phyloP scores from a whole-genome alignment of 2,113 vertebrate genomes.

The Zeus faber region DNA sequence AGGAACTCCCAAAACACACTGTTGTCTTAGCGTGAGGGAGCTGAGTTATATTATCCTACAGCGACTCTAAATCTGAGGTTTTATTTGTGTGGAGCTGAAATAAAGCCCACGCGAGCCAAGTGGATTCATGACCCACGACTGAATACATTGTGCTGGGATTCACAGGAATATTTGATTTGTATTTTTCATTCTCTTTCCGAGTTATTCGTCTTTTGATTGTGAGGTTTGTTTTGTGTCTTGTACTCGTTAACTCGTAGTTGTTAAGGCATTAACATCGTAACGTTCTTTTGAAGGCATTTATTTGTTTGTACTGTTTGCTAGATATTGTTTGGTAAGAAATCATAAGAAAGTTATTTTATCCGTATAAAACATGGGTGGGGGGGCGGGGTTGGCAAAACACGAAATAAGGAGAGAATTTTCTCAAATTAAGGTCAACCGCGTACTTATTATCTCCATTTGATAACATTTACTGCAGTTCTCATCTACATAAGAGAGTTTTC shows the following conservation, averaged over 20 bases:
- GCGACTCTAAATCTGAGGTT: conserved; percentile 25
- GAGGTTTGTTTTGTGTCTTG: conserved; percentile 4
- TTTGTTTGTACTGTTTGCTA: not conserved
- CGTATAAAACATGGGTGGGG: too few species aligned
- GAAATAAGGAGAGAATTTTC: too few species aligned
- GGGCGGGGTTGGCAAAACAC: too few species aligned
- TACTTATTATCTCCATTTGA: too few species aligned
- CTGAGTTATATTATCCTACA: conserved; percentile 17
- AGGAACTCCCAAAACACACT: conserved; percentile 6
- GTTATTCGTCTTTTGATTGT: too few species aligned
- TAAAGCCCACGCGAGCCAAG: conserved; percentile 33
- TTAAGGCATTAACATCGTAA: too few species aligned
- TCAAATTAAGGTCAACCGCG: too few species aligned
- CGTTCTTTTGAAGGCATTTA: not conserved
- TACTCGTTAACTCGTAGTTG: not conserved
- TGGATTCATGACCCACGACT: conserved; percentile 21
- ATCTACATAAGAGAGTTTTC: too few species aligned
- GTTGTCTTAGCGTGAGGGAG: conserved; percentile 11
- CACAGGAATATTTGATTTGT: conserved; percentile 6
- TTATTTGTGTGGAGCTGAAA: conserved; percentile 16
- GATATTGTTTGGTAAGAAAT: too few species aligned
- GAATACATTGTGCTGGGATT: conserved; percentile 22
- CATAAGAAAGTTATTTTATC: too few species aligned
- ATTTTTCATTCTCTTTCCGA: too few species aligned
- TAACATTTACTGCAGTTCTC: too few species aligned